phyloP scores from a whole-genome alignment of 2,113 vertebrate genomes.

The Tretioscincus oriximinensis region DNA sequence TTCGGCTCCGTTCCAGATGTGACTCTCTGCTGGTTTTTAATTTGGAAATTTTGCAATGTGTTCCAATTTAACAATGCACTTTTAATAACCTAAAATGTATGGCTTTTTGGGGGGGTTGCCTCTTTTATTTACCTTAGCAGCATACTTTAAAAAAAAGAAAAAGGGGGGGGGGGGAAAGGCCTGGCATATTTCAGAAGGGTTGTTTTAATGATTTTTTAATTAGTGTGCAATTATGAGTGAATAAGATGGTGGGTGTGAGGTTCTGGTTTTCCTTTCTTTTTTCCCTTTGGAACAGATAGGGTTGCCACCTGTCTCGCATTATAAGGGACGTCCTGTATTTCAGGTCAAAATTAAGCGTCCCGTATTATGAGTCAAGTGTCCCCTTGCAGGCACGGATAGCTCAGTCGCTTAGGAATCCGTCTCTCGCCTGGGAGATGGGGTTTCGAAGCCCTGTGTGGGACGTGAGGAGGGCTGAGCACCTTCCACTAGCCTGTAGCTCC shows the following conservation, averaged over 20 bases:
- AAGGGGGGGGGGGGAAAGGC: not conserved
- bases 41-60: conserved; percentile 42
- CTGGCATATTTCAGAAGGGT: conserved; percentile 35
- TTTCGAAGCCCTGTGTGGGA: too few species aligned
- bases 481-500: too few species aligned
- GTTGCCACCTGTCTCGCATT: too few species aligned
- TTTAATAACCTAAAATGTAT: conserved; percentile 41
- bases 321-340: too few species aligned
- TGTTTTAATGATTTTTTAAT: conserved; percentile 61
- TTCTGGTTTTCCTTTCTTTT: not conserved
- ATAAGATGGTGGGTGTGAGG: not conserved
- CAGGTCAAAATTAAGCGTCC: too few species aligned
- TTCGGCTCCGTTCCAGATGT: conserved; percentile 36
- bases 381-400: too few species aligned
- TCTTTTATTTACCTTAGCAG: conserved; percentile 58
- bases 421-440: too few species aligned
- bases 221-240: conserved; percentile 18
- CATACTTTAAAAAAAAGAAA: conserved; percentile 2
- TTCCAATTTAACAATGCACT: conserved; percentile 35
- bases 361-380: too few species aligned
- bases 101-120: conserved; percentile 34
- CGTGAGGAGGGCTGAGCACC: too few species aligned
- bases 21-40: conserved; percentile 52
- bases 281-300: conserved; percentile 30
- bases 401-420: too few species aligned